Evolutionary conservation across 2,888 invertebrate genomes (phyloP).

Genomic region (Cotesia congregata): DNA sequence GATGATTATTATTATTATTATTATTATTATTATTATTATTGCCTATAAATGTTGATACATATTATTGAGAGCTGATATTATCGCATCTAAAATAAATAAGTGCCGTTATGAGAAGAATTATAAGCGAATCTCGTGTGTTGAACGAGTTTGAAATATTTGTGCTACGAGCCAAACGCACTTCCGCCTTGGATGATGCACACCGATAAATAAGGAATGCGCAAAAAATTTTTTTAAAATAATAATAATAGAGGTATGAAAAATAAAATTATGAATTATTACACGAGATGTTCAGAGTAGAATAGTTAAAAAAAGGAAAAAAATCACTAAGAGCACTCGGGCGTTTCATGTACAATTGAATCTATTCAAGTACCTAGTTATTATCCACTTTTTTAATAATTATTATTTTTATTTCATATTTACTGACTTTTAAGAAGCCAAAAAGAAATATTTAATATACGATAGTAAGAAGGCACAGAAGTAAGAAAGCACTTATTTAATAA

Average conservation of each 20-base stretch:
- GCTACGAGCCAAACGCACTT: conserved; percentile 28
- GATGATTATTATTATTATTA: conserved; percentile 13
- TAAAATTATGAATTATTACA: conserved; percentile 23
- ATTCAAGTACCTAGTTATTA: conserved; percentile 23
- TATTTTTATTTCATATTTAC: background rate
- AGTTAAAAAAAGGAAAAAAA: conserved; percentile 18
- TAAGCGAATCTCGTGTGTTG: conserved; percentile 35
- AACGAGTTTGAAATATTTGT: conserved; percentile 25
- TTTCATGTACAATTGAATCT: conserved; percentile 28
- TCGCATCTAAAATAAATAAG: conserved; percentile 56
- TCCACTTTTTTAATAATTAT: conserved; percentile 10
- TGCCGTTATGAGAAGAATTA: conserved; percentile 42
- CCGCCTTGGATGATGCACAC: conserved; percentile 39
- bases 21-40: conserved; percentile 17
- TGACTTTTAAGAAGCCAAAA: conserved; percentile 24
- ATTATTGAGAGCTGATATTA: conserved; percentile 45
- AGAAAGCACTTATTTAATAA: conserved; percentile 62
- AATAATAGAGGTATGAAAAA: background rate
- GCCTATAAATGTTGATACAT: conserved; percentile 39
- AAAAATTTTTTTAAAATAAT: conserved; percentile 23
- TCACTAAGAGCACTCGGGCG: conserved; percentile 19
- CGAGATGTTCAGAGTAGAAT: conserved; percentile 4
- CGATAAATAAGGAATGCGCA: conserved; percentile 41
- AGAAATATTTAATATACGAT: conserved; percentile 46
- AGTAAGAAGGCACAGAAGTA: conserved; percentile 64